Evolutionary conservation across 2,888 invertebrate genomes (phyloP).

Genomic region (Tubiluchus corallicola): DNA sequence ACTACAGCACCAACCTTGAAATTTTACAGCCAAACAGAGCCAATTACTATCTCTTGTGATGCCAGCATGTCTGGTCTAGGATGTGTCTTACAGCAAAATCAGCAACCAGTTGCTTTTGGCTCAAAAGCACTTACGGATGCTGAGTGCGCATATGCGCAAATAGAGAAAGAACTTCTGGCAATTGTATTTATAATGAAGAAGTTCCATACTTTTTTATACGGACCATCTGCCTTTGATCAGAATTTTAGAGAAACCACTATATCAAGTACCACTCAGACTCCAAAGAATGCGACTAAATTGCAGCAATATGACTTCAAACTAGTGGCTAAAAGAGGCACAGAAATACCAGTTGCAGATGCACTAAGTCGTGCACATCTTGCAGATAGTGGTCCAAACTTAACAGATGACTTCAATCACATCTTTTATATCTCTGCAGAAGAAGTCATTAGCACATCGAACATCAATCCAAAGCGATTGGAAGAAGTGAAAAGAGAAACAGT

Average conservation of each 20-base stretch:
- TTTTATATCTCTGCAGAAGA: neutral
- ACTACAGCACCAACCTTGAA: too few species aligned
- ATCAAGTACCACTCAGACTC: slow-evolving; percentile 9
- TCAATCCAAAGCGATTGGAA: slow-evolving; percentile 7
- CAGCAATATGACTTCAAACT: slow-evolving; percentile 12
- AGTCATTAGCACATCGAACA: slow-evolving; percentile 5
- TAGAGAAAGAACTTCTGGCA: too few species aligned
- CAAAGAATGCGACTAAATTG: slow-evolving; percentile 12
- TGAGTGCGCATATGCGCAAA: too few species aligned
- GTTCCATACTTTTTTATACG: too few species aligned
- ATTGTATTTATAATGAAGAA: too few species aligned
- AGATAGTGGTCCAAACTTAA: slow-evolving; percentile 8
- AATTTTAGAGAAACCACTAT: slow-evolving; percentile 10
- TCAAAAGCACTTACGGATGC: too few species aligned
- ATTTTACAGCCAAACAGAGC: too few species aligned
- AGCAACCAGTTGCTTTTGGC: too few species aligned
- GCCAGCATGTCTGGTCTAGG: too few species aligned
- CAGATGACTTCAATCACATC: slow-evolving; percentile 10
- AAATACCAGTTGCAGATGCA: slow-evolving; percentile 14
- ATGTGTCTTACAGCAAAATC: too few species aligned
- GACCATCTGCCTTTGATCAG: slow-evolving; percentile 14
- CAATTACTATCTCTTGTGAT: too few species aligned
- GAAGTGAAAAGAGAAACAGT: slow-evolving; percentile 8
- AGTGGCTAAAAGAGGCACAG: slow-evolving; percentile 12
- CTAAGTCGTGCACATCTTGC: slow-evolving; percentile 12